Percentiles rank a stretch among this genome's conserved stretches.
Conservation (phyloP, 2,797 vertebrate genomes). For the Varecia variegata region DNA sequence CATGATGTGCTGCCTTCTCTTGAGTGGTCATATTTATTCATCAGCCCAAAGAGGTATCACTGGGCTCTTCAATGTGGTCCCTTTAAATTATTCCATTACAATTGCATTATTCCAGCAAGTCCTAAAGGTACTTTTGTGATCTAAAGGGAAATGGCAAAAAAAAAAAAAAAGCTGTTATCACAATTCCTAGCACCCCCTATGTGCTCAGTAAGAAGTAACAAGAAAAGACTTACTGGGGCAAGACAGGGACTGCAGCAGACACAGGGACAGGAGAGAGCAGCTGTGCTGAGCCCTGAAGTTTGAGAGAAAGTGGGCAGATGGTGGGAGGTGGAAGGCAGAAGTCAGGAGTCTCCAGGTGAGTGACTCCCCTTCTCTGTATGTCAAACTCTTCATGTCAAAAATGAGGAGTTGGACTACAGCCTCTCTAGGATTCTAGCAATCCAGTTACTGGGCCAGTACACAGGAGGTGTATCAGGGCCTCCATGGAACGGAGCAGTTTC, state of each 20-base stretch:
- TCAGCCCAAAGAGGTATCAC: neutral
- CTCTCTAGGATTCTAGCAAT: neutral
- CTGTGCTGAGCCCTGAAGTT: neutral
- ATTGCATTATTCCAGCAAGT: neutral
- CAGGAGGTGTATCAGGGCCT: fast-evolving
- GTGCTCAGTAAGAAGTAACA: neutral
- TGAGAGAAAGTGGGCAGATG: neutral
- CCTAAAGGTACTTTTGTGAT: neutral
- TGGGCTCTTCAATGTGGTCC: neutral
- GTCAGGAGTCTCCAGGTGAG: neutral
- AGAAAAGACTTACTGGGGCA: neutral
- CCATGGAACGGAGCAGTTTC: neutral
- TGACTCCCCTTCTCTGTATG: fast-evolving
- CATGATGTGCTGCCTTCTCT: neutral
- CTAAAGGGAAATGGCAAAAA: neutral
- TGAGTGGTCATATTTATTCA: neutral
- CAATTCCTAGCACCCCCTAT: neutral
- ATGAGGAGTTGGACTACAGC: neutral
- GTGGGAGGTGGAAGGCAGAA: neutral
- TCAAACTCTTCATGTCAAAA: neutral
- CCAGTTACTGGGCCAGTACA: neutral
- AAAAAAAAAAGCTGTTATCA: neutral
- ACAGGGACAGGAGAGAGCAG: neutral
- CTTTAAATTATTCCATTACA: neutral
- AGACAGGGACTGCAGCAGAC: neutral